Percentiles rank a stretch among this genome's conserved stretches.
phyloP scores from a whole-genome alignment of 1,140 invertebrate genomes.

The Planococcus citri region DNA sequence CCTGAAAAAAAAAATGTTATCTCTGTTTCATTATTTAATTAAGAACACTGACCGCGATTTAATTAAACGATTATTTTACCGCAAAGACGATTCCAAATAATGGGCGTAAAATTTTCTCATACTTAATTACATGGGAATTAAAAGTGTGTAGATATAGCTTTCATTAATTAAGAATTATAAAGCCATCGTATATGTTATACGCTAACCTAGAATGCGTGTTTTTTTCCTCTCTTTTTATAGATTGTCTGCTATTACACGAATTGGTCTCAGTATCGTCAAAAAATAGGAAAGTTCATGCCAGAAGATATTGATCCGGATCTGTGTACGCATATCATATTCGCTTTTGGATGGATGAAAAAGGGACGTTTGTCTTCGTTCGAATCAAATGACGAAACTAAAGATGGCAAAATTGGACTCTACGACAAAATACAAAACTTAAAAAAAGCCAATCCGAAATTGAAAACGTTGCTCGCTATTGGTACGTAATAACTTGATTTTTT shows the following conservation, averaged over 20 bases:
- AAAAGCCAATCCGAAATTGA: slow-evolving; percentile 78
- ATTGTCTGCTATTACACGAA: slow-evolving; percentile 94
- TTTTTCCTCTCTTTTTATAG: slow-evolving; percentile 35
- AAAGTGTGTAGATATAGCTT: not conserved
- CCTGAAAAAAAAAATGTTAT: not conserved
- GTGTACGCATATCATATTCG: slow-evolving; percentile 91
- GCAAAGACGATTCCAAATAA: not conserved
- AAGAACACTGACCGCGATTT: not conserved
- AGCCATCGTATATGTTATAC: not conserved
- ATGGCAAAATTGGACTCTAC: slow-evolving; percentile 79
- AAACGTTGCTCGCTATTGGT: slow-evolving; percentile 81
- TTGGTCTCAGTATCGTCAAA: slow-evolving; percentile 91
- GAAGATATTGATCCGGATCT: slow-evolving; percentile 91
- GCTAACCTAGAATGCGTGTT: not conserved
- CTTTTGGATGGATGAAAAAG: slow-evolving; percentile 94
- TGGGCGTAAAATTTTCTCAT: not conserved
- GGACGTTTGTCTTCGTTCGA: slow-evolving; percentile 84
- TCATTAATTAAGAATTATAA: slow-evolving; percentile 3
- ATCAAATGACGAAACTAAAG: slow-evolving; percentile 82
- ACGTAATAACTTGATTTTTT: slow-evolving; percentile 31
- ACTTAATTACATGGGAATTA: not conserved
- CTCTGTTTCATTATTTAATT: not conserved
- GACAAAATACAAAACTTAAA: slow-evolving; percentile 70
- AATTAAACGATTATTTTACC: not conserved
- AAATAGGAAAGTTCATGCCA: slow-evolving; percentile 82